Evolutionary conservation across 53 echinoderm and acorn worm genomes (phyloP).

Genomic region (Paracentrotus lividus): DNA sequence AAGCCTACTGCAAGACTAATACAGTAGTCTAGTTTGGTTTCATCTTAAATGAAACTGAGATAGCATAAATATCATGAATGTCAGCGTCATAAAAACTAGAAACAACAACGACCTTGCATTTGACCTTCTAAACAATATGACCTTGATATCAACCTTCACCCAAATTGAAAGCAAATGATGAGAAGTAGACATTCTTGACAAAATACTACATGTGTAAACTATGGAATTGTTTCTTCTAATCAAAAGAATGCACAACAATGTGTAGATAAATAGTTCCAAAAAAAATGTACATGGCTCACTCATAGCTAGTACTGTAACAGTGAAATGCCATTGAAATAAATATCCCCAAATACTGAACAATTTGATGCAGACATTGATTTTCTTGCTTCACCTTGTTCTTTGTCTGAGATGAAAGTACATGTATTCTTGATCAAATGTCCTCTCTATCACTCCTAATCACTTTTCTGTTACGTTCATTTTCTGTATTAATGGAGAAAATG

Average conservation of each 20-base stretch:
- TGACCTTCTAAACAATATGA: not conserved
- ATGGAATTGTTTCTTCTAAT: not conserved
- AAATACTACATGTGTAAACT: not conserved
- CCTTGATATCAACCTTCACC: not conserved
- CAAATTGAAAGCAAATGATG: not conserved
- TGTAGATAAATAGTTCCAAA: not conserved
- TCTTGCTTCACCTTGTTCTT: not conserved
- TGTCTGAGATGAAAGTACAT: not conserved
- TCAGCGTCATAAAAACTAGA: no score
- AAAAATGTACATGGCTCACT: not conserved
- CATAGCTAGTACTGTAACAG: not conserved
- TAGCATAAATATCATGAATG: no score
- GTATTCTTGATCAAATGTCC: not conserved
- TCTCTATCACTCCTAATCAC: not conserved
- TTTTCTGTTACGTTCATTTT: not conserved
- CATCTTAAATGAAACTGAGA: no score
- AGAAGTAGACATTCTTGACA: not conserved
- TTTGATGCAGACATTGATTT: not conserved
- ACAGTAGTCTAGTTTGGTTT: no score
- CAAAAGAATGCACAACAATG: not conserved
- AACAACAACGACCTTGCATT: not conserved
- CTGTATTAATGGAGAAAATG: not conserved
- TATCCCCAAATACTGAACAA: not conserved
- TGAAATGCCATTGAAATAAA: slow-evolving; percentile 1
- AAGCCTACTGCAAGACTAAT: no score